These are phyloP conservation scores for Eublepharis macularius DNA, from an alignment of 2,113 vertebrate genomes.

Conservation along the genomic window DNA sequence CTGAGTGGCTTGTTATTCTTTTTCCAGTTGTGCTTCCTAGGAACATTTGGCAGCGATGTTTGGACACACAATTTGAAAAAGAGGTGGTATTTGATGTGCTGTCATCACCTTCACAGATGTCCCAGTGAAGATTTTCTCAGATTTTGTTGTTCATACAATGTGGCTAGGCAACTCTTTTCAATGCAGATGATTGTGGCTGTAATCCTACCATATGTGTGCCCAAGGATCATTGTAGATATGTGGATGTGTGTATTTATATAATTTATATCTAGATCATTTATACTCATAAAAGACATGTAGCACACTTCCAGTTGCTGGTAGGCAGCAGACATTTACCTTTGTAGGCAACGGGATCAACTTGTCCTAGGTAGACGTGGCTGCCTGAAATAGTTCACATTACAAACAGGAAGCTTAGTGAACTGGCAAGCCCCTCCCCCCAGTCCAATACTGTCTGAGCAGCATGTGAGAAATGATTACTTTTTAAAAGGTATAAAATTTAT, in stretches of 20 bases:
- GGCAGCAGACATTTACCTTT: neutral
- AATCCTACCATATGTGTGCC: neutral
- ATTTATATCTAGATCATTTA: neutral
- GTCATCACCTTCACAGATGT: neutral
- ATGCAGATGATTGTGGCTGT: neutral
- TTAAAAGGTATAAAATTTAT: too few relatives aligned
- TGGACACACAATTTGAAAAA: neutral
- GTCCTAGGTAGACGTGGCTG: neutral
- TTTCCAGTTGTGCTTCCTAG: neutral
- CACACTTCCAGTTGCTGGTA: neutral
- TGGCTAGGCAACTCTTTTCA: neutral
- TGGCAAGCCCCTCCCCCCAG: too few relatives aligned
- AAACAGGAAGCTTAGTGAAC: neutral
- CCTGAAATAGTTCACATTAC: neutral
- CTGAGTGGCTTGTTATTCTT: neutral
- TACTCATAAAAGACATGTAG: neutral
- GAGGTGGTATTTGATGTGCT: neutral
- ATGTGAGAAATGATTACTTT: too few relatives aligned
- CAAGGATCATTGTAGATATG: neutral
- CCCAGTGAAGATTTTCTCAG: neutral
- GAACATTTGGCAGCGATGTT: neutral
- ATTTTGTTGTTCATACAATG: neutral
- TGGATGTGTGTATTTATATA: neutral
- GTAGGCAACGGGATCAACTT: neutral
- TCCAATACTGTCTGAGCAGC: too few relatives aligned